A percentile compares a stretch with the other conserved stretches of the same genome.
phyloP scores from a whole-genome alignment of 2,797 vertebrate species.

The Enteromius argenteus region DNA sequence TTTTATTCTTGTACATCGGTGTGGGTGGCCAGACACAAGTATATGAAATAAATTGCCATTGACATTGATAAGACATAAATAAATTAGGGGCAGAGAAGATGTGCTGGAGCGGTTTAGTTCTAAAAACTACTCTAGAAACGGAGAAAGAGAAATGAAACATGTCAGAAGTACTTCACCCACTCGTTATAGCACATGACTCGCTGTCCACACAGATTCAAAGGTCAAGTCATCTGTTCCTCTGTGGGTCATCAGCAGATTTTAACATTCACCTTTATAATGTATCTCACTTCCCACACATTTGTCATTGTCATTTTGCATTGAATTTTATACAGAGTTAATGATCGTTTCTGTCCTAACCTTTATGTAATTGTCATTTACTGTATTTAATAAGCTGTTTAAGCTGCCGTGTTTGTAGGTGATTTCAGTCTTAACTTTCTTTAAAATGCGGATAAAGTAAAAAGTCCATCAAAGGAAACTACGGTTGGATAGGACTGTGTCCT shows the following conservation, averaged over 20 bases:
- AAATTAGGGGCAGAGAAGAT: slow-evolving; percentile 6
- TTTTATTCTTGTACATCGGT: slow-evolving; percentile 29
- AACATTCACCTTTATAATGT: not conserved
- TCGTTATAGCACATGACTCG: not conserved
- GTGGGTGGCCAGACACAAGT: slow-evolving; percentile 33
- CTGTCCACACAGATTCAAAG: slow-evolving; percentile 1
- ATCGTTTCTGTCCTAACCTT: not conserved
- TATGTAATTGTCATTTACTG: not conserved
- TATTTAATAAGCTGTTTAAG: slow-evolving; percentile 7
- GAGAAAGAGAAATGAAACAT: slow-evolving; percentile 30
- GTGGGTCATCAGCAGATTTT: not conserved
- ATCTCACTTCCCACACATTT: not conserved
- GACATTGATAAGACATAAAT: slow-evolving; percentile 36
- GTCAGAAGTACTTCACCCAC: slow-evolving; percentile 1
- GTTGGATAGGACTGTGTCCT: slow-evolving; percentile 1
- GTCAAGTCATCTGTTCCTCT: slow-evolving; percentile 21
- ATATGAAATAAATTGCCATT: slow-evolving; percentile 25
- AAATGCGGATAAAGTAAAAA: slow-evolving; percentile 2
- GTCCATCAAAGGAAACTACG: not conserved
- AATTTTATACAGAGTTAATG: not conserved
- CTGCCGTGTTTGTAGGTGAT: not conserved
- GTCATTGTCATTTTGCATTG: not conserved
- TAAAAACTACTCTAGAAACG: slow-evolving; percentile 24
- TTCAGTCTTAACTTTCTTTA: not conserved
- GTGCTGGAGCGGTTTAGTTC: slow-evolving; percentile 28